These are phyloP conservation scores for Syngnathus scovelli DNA, from an alignment of 2,113 vertebrate genomes.

Conservation along the genomic window DNA sequence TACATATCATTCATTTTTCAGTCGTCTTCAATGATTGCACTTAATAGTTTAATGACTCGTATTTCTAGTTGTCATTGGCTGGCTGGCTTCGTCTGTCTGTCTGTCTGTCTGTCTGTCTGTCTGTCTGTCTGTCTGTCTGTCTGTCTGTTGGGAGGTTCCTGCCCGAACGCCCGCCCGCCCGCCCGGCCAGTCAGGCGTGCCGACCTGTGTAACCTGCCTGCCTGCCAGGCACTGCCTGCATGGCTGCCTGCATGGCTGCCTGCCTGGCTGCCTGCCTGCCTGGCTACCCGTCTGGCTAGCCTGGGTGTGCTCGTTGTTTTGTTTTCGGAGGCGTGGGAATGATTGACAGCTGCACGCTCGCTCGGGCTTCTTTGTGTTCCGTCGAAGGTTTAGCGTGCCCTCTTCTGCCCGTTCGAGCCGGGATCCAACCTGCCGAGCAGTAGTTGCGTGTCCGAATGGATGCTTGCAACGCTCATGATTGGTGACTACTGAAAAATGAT, in stretches of 20 bases:
- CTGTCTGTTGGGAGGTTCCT: slow-evolving; percentile 18
- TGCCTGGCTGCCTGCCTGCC: not conserved
- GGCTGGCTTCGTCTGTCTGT: too few species aligned
- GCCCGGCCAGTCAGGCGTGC: slow-evolving; percentile 42
- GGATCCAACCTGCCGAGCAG: too few species aligned
- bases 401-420: not conserved
- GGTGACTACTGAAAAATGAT: not conserved
- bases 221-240: not conserved
- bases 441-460: too few species aligned
- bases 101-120: not conserved
- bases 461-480: too few species aligned
- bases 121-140: too few species aligned
- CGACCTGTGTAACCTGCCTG: slow-evolving; percentile 52
- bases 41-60: not conserved
- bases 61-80: not conserved
- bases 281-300: too few species aligned
- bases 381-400: not conserved
- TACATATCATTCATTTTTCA: too few species aligned
- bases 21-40: not conserved
- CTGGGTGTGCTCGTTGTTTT: slow-evolving; percentile 14
- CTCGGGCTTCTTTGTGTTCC: too few species aligned
- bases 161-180: slow-evolving; percentile 22
- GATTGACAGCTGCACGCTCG: not conserved
- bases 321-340: not conserved
- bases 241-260: slow-evolving; percentile 3